phyloP scores from a whole-genome alignment of 30 jellyfish, hydroid and myxozoan species.

The Cassiopea xamachana region DNA sequence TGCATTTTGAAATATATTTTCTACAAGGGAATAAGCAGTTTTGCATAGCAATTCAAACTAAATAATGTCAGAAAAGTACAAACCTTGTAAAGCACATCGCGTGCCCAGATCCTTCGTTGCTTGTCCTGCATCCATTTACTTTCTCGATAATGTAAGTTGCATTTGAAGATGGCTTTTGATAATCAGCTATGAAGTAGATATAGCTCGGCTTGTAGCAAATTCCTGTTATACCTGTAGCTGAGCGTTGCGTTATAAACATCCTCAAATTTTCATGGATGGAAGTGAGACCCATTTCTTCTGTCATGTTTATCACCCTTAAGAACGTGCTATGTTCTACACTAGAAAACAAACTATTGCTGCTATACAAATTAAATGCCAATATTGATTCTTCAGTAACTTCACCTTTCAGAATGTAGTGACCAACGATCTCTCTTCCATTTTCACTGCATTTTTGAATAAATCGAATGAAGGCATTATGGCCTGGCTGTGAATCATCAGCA shows the following conservation, averaged over 20 bases:
- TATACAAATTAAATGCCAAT: neutral
- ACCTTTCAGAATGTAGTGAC: neutral
- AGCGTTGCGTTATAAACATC: neutral
- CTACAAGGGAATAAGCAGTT: too few relatives aligned
- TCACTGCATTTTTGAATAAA: neutral
- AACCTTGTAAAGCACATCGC: neutral
- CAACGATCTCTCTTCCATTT: constrained; percentile 3
- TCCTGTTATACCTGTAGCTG: neutral
- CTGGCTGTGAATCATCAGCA: neutral
- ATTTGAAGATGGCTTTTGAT: neutral
- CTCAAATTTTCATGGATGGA: neutral
- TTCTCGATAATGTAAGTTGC: neutral
- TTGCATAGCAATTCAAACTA: too few relatives aligned
- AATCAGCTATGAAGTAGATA: neutral
- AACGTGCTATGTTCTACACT: neutral
- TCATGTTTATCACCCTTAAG: neutral
- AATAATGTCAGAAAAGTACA: too few relatives aligned
- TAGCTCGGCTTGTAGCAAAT: neutral
- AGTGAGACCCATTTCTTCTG: neutral
- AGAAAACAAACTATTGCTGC: neutral
- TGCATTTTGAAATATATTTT: too few relatives aligned
- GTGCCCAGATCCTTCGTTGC: neutral
- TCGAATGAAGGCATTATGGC: neutral
- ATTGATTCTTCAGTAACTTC: neutral
- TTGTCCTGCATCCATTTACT: neutral